Conservation (phyloP, 1,140 invertebrate genomes). For the Dysdera silvatica region DNA sequence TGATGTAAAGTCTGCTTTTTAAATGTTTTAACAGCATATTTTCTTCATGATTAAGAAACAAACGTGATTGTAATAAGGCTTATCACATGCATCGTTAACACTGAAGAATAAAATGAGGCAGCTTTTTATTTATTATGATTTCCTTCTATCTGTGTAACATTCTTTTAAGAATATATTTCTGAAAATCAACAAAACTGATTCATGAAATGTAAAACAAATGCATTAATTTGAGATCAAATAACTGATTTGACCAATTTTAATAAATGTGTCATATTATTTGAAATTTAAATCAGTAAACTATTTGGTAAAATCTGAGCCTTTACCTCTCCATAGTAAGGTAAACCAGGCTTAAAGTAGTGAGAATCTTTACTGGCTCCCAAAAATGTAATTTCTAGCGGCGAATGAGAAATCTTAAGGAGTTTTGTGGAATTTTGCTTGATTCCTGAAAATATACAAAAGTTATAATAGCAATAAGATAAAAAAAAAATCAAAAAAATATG, state of each 20-base stretch:
- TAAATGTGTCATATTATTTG: not conserved
- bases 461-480: not conserved
- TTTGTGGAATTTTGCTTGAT: constrained; percentile 54
- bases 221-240: not conserved
- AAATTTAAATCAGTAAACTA: not conserved
- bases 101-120: no score
- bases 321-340: constrained; percentile 58
- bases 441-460: constrained; percentile 28
- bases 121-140: no score
- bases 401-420: constrained; percentile 49
- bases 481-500: not conserved
- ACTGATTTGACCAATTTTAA: not conserved
- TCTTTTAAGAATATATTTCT: no score
- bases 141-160: no score
- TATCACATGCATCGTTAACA: no score
- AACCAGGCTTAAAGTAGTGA: constrained; percentile 54
- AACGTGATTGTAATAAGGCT: no score
- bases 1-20: no score
- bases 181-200: no score
- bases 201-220: not conserved
- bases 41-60: no score
- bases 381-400: constrained; percentile 51
- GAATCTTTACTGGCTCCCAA: constrained; percentile 44
- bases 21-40: no score
- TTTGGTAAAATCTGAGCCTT: constrained; percentile 29